These are phyloP conservation scores for Tetranychus truncatus DNA, from an alignment of 2,888 invertebrate genomes.

Conservation along the genomic window DNA sequence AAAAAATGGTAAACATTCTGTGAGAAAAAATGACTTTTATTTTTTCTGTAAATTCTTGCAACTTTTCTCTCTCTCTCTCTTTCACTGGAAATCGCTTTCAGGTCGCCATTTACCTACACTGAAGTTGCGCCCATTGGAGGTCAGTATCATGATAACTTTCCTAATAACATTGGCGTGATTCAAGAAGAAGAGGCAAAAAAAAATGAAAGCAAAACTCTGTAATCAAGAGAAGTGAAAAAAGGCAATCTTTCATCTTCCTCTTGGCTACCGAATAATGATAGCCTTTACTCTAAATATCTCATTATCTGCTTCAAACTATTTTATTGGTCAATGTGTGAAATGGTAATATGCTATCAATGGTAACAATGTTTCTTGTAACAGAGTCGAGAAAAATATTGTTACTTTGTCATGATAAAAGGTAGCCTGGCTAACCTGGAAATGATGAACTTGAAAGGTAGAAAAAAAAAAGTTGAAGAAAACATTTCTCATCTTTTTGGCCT, in stretches of 20 bases:
- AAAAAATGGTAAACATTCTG: not conserved
- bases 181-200: too few relatives aligned
- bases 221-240: too few relatives aligned
- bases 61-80: not conserved
- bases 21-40: not conserved
- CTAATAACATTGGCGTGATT: not conserved
- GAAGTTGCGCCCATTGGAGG: not conserved
- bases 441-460: not conserved
- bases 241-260: not conserved
- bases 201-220: too few relatives aligned
- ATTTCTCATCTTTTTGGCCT: too few relatives aligned
- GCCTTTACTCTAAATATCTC: not conserved
- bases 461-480: not conserved
- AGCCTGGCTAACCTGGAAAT: not conserved
- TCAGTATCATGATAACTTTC: not conserved
- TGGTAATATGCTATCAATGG: not conserved
- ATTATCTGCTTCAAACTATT: not conserved
- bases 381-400: not conserved
- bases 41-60: not conserved
- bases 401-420: too few relatives aligned
- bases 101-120: not conserved
- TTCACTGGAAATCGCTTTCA: not conserved
- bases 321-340: constrained; percentile 1
- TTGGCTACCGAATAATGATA: not conserved
- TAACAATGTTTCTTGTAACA: not conserved